These are phyloP conservation scores for Danio choprae DNA, from an alignment of 2,797 vertebrate species.

Conservation along the genomic window DNA sequence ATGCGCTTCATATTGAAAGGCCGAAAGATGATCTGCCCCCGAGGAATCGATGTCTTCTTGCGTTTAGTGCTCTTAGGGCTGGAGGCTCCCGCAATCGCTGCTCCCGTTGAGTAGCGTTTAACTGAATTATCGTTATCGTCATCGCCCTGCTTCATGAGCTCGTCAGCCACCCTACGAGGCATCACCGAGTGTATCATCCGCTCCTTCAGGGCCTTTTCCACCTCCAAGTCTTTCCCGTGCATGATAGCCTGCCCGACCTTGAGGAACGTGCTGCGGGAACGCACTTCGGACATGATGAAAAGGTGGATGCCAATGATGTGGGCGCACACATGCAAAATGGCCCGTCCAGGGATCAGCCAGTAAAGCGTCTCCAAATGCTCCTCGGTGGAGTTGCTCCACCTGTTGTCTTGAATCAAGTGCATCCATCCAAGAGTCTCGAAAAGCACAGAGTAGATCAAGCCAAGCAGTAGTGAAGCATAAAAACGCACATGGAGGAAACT, in stretches of 20 bases:
- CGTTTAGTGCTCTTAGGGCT: constrained; percentile 87
- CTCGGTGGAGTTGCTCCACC: constrained; percentile 1
- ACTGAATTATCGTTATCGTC: constrained; percentile 89
- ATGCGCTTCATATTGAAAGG: constrained; percentile 98
- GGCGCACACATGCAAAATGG: constrained; percentile 90
- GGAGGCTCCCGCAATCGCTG: constrained; percentile 53
- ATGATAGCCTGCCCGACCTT: constrained; percentile 98
- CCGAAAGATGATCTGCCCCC: constrained; percentile 92
- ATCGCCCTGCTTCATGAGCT: constrained; percentile 94
- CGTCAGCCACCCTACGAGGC: constrained; percentile 93
- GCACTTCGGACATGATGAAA: constrained; percentile 95
- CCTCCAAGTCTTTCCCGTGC: constrained; percentile 97
- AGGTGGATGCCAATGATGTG: constrained; percentile 92
- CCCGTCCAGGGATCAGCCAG: constrained; percentile 85
- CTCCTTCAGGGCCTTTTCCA: constrained; percentile 97
- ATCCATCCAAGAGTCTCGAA: constrained; percentile 90
- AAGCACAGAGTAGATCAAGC: constrained; percentile 88
- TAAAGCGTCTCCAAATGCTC: constrained; percentile 64
- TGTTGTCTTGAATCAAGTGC: constrained; percentile 66
- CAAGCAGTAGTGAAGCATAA: constrained; percentile 89
- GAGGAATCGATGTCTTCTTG: constrained; percentile 94
- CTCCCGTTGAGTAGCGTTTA: constrained; percentile 79
- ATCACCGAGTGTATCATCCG: constrained; percentile 98
- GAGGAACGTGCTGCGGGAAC: constrained; percentile 94
- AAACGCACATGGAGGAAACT: constrained; percentile 93